Percentiles rank a stretch among this genome's conserved stretches.
phyloP scores from a whole-genome alignment of 2,113 vertebrate genomes.

The Pseudopipra pipra region DNA sequence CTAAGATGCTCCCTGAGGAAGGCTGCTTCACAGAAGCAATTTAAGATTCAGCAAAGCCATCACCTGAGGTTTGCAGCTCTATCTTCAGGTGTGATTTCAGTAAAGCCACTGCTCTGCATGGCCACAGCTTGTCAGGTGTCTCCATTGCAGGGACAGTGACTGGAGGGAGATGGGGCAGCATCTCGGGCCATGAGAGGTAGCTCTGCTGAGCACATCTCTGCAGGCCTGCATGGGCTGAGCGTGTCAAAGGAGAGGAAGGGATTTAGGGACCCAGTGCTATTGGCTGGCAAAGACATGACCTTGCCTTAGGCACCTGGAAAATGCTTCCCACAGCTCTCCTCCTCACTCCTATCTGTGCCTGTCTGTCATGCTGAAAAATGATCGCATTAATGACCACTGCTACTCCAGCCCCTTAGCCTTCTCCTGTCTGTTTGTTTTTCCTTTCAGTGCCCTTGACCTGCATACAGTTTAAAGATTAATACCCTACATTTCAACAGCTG shows the following conservation, averaged over 20 bases:
- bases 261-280: neutral
- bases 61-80: neutral
- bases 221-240: neutral
- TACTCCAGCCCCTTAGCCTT: neutral
- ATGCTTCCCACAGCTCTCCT: neutral
- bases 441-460: neutral
- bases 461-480: neutral
- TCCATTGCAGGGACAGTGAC: neutral
- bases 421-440: conserved; percentile 16
- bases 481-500: neutral
- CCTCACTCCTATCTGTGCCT: neutral
- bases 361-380: neutral
- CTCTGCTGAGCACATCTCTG: neutral
- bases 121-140: fast-evolving
- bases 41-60: neutral
- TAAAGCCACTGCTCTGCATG: neutral
- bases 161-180: neutral
- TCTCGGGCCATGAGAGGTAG: neutral
- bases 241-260: neutral
- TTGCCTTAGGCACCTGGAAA: neutral
- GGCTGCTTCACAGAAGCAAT: neutral
- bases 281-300: neutral
- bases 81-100: neutral
- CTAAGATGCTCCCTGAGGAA: neutral
- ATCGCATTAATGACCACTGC: neutral